Percentiles rank a stretch among this genome's conserved stretches.
These are phyloP conservation scores for Betta splendens DNA, from an alignment of 2,797 vertebrate genomes.

Conservation along the genomic window DNA sequence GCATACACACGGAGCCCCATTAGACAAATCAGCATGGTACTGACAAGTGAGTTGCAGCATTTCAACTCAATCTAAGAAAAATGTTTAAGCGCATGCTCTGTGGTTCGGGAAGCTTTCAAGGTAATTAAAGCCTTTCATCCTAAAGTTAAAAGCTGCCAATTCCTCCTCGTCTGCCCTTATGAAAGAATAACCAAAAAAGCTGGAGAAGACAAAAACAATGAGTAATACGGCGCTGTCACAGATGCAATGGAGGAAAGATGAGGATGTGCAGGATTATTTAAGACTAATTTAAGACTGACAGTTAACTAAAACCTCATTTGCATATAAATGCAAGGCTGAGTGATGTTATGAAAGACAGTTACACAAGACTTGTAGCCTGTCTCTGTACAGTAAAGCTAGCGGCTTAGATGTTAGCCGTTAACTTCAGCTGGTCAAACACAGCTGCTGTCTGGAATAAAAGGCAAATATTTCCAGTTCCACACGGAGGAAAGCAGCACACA, in stretches of 20 bases:
- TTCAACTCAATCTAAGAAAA: conserved; percentile 14
- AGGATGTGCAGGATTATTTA: conserved; percentile 15
- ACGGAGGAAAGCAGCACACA: background rate
- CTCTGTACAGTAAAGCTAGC: conserved; percentile 15
- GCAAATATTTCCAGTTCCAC: conserved; percentile 10
- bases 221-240: conserved; percentile 1
- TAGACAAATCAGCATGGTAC: conserved; percentile 8
- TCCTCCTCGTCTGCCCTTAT: background rate
- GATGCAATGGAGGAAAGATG: conserved; percentile 25
- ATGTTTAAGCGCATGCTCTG: background rate
- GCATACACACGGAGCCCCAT: conserved; percentile 2
- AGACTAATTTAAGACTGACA: conserved; percentile 17
- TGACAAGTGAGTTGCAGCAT: background rate
- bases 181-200: conserved; percentile 3
- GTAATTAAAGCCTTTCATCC: conserved; percentile 3
- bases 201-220: background rate
- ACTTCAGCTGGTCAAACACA: conserved; percentile 36
- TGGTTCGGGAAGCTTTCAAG: conserved; percentile 19
- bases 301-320: conserved; percentile 31
- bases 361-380: conserved; percentile 3
- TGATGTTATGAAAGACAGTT: conserved; percentile 11
- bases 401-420: conserved; percentile 16
- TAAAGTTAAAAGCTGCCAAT: conserved; percentile 16
- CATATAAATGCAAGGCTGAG: conserved; percentile 19
- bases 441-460: conserved; percentile 31